Base-by-base conservation (phyloP, 2,888 invertebrate genomes). In the Oscheius sp. region DNA sequence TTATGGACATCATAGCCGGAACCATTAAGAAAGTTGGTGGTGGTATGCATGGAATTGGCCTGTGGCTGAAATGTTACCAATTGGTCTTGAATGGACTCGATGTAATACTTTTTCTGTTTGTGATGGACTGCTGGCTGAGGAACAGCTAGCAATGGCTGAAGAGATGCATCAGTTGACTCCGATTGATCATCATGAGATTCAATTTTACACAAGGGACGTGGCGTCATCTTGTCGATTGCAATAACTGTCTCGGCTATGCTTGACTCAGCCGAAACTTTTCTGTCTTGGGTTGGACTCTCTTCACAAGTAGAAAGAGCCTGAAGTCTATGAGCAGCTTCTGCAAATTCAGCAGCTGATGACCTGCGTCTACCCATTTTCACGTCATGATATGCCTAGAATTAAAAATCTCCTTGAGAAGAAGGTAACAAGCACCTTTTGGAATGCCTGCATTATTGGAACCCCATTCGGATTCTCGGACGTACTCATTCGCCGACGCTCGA, bases 11-110 rank as follows among this genome's bases (percentile, higher is more conserved):
- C 72, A 78, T 74, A 10, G 80, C 80, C 5, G 80, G 80, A 10
- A 80, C 79, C 79, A 80, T 77, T 5, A 80, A 70, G 65, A 79
- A 80, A 2, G 80, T 78, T 10, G 80, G 79, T 8, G 80, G 75
- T 33, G 78, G 80, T 20, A 80, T 80, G 20, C 72, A 75, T 17
- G 70, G 55, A 5, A 63, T 48, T 1, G 55, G 57, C 17, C 50
- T 64, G 8, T 42, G 42, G 25, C 61, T 42, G 12, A 61, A 46
- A 25, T 10, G 17, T 17, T 48, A 10, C 3, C 15, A 4, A 12
- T 37, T 12, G 12, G 17, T n/a, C 31, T 6, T 6, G 34, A 37
- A 15, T 58, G 25, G n/a, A 27, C 15, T 5, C 5, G 12, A n/a
- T n/a, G n/a, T n/a, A 17, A 20, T 48, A 48, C 48, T 48, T 48